Percentiles rank a stretch among this genome's conserved stretches.
Conservation (phyloP, 2,797 vertebrate species). For the Spheniscus humboldti region DNA sequence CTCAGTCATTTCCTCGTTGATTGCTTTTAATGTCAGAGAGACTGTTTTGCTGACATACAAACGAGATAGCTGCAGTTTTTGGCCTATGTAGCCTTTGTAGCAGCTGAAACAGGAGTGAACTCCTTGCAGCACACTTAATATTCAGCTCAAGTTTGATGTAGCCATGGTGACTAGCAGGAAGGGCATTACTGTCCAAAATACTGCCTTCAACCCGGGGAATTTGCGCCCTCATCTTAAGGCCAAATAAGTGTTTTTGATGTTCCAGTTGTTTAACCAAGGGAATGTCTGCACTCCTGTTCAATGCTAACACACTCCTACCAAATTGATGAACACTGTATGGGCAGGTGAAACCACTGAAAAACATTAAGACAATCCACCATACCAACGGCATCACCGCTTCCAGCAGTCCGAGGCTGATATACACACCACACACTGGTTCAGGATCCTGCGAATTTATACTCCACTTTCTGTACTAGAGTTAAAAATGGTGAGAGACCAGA, state of each 20-base stretch:
- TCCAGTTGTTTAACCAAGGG: neutral
- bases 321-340: neutral
- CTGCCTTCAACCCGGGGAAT: neutral
- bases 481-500: neutral
- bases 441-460: neutral
- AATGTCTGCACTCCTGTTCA: neutral
- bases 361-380: neutral
- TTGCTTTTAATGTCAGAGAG: slow-evolving; percentile 6
- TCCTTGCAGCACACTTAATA: slow-evolving; percentile 35
- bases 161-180: slow-evolving; percentile 43
- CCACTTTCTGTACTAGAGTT: neutral
- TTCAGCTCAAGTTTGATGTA: slow-evolving; percentile 41
- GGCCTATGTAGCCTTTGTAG: neutral
- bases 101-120: neutral
- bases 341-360: neutral
- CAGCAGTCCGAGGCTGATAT: neutral
- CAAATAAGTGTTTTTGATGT: neutral
- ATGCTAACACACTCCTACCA: neutral
- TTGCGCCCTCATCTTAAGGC: neutral
- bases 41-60: neutral
- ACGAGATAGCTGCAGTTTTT: neutral
- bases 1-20: neutral
- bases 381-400: neutral
- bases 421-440: neutral
- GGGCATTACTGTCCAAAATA: slow-evolving; percentile 12